Evolutionary conservation across 2,888 invertebrate genomes (phyloP).

Genomic region (Chloroclystis v-ata): DNA sequence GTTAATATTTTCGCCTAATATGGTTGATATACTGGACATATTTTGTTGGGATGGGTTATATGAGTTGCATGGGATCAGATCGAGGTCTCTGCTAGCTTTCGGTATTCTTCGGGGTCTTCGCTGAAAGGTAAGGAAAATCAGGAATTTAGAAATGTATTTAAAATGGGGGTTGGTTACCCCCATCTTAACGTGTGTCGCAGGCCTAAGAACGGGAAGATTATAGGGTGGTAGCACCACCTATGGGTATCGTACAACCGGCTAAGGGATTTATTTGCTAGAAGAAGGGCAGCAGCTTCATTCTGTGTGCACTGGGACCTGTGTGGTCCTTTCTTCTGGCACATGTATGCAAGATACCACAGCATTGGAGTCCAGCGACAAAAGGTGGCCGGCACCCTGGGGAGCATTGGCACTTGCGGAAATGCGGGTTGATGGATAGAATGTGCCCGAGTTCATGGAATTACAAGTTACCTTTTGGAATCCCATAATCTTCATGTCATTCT

Average conservation of each 20-base stretch:
- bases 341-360: constrained; percentile 60
- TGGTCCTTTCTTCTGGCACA: constrained; percentile 43
- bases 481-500: constrained; percentile 45
- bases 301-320: constrained; percentile 31
- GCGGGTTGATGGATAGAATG: constrained; percentile 95
- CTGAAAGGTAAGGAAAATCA: constrained; percentile 9
- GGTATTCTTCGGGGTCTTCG: constrained; percentile 8
- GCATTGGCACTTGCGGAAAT: constrained; percentile 90
- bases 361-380: constrained; percentile 89
- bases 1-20: constrained; percentile 14
- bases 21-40: constrained; percentile 4
- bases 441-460: no score
- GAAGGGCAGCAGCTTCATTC: no score
- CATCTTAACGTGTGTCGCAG: no score
- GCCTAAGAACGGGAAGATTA: no score
- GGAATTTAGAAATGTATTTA: no score
- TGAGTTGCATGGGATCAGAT: constrained; percentile 5
- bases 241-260: no score
- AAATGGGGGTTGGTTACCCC: no score
- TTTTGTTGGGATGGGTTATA: not conserved
- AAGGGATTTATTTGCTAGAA: no score
- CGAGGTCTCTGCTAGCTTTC: constrained; percentile 4
- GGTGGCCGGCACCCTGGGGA: constrained; percentile 91
- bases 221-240: no score
- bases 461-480: constrained; percentile 61